Conservation (phyloP, 2,888 invertebrate genomes). For the Drosophila rubida region DNA sequence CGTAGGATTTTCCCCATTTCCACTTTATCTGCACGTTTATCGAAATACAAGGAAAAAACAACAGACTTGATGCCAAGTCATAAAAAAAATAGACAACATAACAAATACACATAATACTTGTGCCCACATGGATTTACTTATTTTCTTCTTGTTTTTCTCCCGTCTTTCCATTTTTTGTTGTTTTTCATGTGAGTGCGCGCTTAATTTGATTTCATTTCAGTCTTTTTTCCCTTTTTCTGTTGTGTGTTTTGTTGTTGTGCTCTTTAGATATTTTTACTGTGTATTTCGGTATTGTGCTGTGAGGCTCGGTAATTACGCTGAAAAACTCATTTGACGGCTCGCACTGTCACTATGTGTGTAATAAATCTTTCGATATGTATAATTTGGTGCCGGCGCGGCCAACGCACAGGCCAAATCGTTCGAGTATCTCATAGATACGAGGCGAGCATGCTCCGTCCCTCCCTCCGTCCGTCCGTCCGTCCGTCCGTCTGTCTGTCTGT, state of each 20-base stretch:
- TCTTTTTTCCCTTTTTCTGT: constrained; percentile 12
- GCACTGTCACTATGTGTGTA: constrained; percentile 71
- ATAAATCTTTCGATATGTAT: constrained; percentile 80
- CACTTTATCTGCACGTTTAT: constrained; percentile 47
- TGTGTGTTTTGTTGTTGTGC: constrained; percentile 11
- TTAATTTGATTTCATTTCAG: constrained; percentile 53
- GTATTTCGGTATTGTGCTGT: constrained; percentile 63
- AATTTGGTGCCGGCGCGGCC: constrained; percentile 69
- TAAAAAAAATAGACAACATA: constrained; percentile 41
- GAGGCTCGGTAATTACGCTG: constrained; percentile 78
- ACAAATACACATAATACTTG: constrained; percentile 41
- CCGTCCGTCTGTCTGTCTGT: constrained; percentile 8
- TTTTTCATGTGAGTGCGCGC: constrained; percentile 55
- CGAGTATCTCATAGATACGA: constrained; percentile 70
- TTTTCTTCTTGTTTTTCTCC: constrained; percentile 14
- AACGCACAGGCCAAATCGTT: constrained; percentile 68
- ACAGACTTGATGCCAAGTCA: constrained; percentile 33
- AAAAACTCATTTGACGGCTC: constrained; percentile 81
- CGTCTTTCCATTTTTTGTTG: constrained; percentile 7
- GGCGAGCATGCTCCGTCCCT: constrained; percentile 9
- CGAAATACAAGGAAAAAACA: constrained; percentile 42
- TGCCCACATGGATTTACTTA: constrained; percentile 55
- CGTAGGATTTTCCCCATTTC: constrained; percentile 43
- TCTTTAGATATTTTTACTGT: constrained; percentile 42
- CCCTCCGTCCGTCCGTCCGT: constrained; percentile 9